Evolutionary conservation across 1,140 invertebrate genomes (phyloP), one percentile per base, ranked within the genome.

Genomic region (Diorhabda carinulata): DNA sequence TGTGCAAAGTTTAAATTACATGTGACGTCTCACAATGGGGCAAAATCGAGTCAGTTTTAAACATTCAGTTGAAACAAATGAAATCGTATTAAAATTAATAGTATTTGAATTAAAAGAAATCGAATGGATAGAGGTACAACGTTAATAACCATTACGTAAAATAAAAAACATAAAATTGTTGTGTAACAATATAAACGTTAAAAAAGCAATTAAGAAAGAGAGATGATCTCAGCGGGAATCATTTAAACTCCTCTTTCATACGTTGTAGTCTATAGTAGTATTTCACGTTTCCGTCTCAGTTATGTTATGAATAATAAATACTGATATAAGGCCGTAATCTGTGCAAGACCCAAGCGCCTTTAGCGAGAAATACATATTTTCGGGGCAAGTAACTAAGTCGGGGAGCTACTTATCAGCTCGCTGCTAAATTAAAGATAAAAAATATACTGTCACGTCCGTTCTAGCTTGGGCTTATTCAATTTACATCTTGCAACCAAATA

Each of bases 401-500:
- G 73, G 71, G 69, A 74, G 64, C 75, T 72, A 78, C 78, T 77
- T 79, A 79, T 80, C 78, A 79, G 77, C 66, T 68, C 66, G 73
- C 76, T 79, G 77, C 78, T 80, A 79, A 80, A 80, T 80, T 80
- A 80, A 78, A 80, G 79, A 80, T 80, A 80, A 80, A 79, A 79
- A 80, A 80, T 80, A 79, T 78, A 78, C 76, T 78, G 77, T 79
- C 78, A 79, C 77, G 76, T 78, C 76, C 76, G 77, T 78, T 79
- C 73, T 75, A 71, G 76, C 71, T 76, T 10, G 73, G 73, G 78
- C 77, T 79, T 78, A 79, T 78, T 78, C 75, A 79, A 79, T 79
- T 78, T 79, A 74, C 77, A 78, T 76, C 74, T 75, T 52, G n/a
- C n/a, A 6, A 6, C 3, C 0, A n/a, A 52, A 52, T 52, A 52